Conservation (phyloP, 2,797 vertebrate genomes). For the Thunnus albacares region DNA sequence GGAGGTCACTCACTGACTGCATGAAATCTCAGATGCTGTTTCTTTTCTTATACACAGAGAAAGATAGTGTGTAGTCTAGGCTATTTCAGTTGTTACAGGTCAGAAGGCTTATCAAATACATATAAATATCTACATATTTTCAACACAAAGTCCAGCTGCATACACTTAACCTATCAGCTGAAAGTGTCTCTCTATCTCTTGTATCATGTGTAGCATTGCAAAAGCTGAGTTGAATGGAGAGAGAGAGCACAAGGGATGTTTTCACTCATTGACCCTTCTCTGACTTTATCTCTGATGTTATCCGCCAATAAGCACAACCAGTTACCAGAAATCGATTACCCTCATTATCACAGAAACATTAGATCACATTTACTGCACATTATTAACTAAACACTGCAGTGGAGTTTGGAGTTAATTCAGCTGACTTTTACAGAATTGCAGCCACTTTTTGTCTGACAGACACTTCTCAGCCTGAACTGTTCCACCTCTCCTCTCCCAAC, state of each 20-base stretch:
- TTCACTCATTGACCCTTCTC: slow-evolving; percentile 5
- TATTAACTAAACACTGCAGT: slow-evolving; percentile 28
- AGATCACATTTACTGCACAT: slow-evolving; percentile 62
- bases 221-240: background rate
- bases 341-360: slow-evolving; percentile 49
- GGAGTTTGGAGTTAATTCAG: slow-evolving; percentile 39
- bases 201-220: slow-evolving; percentile 5
- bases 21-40: background rate
- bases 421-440: slow-evolving; percentile 39
- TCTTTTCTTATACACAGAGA: background rate
- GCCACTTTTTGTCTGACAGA: slow-evolving; percentile 40
- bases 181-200: background rate
- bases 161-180: slow-evolving; percentile 1
- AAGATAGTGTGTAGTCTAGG: background rate
- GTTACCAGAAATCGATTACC: slow-evolving; percentile 57
- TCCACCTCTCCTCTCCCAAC: slow-evolving; percentile 22
- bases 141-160: slow-evolving; percentile 2
- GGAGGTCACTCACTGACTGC: background rate
- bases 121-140: slow-evolving; percentile 17
- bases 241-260: background rate
- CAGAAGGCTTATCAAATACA: background rate
- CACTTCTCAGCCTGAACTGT: slow-evolving; percentile 30
- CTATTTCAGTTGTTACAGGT: background rate
- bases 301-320: slow-evolving; percentile 43
- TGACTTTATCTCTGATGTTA: slow-evolving; percentile 39